A percentile compares a stretch with the other conserved stretches of the same genome.
Conservation (phyloP, 2,113 vertebrate species). For the Sus scrofa region T2T-Sscrofa CM000819.6:137736501-137737000, state of each 20-base stretch:
- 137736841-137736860: constrained; percentile 16
- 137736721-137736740: not conserved
- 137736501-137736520: not conserved
- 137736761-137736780: not conserved
- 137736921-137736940: not conserved
- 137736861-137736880: not conserved
- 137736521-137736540: not conserved
- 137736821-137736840: not conserved
- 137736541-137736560: not conserved
- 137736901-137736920: not conserved
- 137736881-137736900: not conserved
- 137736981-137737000: constrained; percentile 20
- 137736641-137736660: not conserved
- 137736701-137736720: not conserved
- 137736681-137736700: not conserved
- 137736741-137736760: not conserved
- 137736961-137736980: not conserved
- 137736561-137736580: not conserved
- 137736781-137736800: not conserved
- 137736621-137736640: not conserved
- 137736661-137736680: not conserved
- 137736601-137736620: not conserved
- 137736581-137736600: not conserved
- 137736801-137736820: not conserved
- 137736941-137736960: constrained; percentile 2